Evolutionary conservation across 2,888 invertebrate genomes (phyloP).

Genomic region (Belgica antarctica): DNA sequence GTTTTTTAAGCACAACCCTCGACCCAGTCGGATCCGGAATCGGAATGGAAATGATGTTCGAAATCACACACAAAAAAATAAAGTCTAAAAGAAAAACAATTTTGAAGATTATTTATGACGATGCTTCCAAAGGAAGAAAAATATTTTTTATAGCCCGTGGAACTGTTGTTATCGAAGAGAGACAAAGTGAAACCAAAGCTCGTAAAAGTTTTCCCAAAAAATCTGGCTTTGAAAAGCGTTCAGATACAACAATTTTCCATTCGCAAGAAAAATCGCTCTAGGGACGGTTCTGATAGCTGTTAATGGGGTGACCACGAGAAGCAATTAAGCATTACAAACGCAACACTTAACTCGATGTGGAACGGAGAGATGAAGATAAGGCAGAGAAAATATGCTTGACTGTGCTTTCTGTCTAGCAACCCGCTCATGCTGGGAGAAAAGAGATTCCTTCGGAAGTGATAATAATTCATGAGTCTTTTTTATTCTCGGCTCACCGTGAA

Average conservation of each 20-base stretch:
- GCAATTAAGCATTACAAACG: slow-evolving; percentile 5
- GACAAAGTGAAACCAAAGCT: slow-evolving; percentile 4
- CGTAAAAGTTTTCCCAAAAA: no score
- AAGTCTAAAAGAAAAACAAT: slow-evolving; percentile 28
- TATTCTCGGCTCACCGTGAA: slow-evolving; percentile 28
- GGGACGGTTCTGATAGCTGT: slow-evolving; percentile 8
- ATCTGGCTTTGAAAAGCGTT: background rate
- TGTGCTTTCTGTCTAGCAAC: slow-evolving; percentile 2
- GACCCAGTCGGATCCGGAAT: no score
- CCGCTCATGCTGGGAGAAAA: background rate
- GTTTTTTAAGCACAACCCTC: background rate
- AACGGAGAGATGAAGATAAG: no score
- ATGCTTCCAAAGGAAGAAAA: background rate
- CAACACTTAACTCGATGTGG: background rate
- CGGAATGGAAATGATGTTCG: background rate
- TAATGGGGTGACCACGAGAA: slow-evolving; percentile 31
- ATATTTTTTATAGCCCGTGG: slow-evolving; percentile 11
- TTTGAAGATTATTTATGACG: slow-evolving; percentile 37
- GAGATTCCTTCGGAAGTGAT: slow-evolving; percentile 19
- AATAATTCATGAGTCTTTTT: slow-evolving; percentile 40
- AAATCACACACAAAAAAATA: no score
- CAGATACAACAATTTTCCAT: slow-evolving; percentile 6
- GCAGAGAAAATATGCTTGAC: no score
- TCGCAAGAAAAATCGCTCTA: background rate
- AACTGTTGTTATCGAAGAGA: slow-evolving; percentile 17